Evolutionary conservation across 2,797 vertebrate genomes (phyloP).

Genomic region (Pangasius djambal): DNA sequence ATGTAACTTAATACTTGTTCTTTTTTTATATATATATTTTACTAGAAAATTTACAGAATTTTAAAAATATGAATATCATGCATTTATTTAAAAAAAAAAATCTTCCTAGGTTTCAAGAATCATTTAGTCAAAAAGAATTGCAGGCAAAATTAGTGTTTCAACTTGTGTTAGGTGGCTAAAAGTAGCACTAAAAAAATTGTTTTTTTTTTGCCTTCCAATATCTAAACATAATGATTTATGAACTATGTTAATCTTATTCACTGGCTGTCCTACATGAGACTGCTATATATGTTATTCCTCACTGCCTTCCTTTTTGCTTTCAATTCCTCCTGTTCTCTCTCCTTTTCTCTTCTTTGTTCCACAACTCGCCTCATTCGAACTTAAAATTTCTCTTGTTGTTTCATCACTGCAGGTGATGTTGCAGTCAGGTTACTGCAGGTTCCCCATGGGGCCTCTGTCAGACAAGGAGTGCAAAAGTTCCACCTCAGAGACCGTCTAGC

Average conservation of each 20-base stretch:
- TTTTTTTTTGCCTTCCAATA: not conserved
- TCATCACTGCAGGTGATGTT: conserved; percentile 36
- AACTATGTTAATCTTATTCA: not conserved
- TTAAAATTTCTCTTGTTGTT: not conserved
- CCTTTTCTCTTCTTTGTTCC: not conserved
- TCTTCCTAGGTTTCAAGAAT: not conserved
- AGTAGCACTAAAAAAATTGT: not conserved
- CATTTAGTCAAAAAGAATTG: not conserved
- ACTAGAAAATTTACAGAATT: not conserved
- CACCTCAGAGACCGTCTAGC: conserved; percentile 64
- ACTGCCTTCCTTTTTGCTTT: not conserved
- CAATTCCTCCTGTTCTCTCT: conserved; percentile 13
- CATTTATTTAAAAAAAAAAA: not conserved
- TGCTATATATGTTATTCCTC: not conserved
- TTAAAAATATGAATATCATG: not conserved
- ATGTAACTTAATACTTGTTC: not conserved
- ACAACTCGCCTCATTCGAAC: not conserved
- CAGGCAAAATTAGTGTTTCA: not conserved
- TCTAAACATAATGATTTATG: not conserved
- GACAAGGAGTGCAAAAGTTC: conserved; percentile 57
- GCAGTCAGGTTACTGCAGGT: conserved; percentile 25
- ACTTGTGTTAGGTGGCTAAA: not conserved
- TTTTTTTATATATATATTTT: not conserved
- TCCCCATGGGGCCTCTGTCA: conserved; percentile 41
- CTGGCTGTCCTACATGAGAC: not conserved